Evolutionary conservation across 2,797 vertebrate species (phyloP).

Genomic region (Cyclopterus lumpus): DNA sequence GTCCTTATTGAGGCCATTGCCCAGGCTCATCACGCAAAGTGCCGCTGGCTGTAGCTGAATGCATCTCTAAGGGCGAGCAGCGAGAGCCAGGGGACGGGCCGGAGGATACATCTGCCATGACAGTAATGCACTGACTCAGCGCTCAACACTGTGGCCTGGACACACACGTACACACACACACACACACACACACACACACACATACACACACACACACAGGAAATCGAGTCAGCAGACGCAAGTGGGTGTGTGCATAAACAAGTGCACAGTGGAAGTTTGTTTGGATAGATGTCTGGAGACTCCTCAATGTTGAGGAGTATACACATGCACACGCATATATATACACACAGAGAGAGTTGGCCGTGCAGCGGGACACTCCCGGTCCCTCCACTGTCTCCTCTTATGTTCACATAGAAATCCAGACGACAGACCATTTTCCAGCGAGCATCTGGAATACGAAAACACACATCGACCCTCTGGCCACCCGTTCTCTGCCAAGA

Average conservation of each 20-base stretch:
- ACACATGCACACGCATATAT: conserved; percentile 22
- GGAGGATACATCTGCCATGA: conserved; percentile 74
- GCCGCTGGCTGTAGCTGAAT: conserved; percentile 68
- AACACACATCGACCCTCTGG: conserved; percentile 50
- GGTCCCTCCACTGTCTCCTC: conserved; percentile 30
- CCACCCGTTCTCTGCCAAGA: conserved; percentile 43
- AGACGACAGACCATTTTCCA: conserved; percentile 57
- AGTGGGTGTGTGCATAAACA: conserved; percentile 31
- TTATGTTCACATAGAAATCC: conserved; percentile 44
- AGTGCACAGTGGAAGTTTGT: conserved; percentile 35
- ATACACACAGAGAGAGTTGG: background rate
- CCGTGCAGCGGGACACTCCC: conserved; percentile 22
- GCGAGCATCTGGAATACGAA: conserved; percentile 60
- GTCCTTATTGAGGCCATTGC: conserved; percentile 66
- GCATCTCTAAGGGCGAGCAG: conserved; percentile 61
- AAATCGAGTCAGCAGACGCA: conserved; percentile 37
- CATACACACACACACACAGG: conserved; percentile 23
- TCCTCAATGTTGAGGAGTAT: conserved; percentile 29
- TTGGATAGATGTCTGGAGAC: conserved; percentile 33
- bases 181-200: conserved; percentile 34
- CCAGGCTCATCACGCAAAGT: conserved; percentile 71
- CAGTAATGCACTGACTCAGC: conserved; percentile 74
- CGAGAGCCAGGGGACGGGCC: conserved; percentile 58
- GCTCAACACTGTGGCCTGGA: conserved; percentile 38
- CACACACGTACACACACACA: conserved; percentile 25